These are phyloP conservation scores for Exephanes ischioxanthus DNA, from an alignment of 2,888 invertebrate species.

Conservation along the genomic window DNA sequence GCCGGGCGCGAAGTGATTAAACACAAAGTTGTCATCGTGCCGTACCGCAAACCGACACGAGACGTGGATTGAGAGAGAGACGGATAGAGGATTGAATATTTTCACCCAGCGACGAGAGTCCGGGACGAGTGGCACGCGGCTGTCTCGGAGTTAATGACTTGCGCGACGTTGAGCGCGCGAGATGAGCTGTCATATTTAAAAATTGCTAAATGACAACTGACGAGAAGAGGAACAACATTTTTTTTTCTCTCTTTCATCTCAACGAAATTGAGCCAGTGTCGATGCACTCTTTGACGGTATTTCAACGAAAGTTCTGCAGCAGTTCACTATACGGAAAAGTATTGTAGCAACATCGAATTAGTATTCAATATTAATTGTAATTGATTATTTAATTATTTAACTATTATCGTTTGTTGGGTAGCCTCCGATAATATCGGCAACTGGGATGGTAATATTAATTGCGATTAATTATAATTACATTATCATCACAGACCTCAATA, in stretches of 20 bases:
- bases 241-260: neutral
- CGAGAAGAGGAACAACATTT: slow-evolving; percentile 20
- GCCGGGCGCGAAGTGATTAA: slow-evolving; percentile 81
- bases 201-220: slow-evolving; percentile 50
- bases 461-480: too few species aligned
- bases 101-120: slow-evolving; percentile 55
- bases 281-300: neutral
- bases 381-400: too few species aligned
- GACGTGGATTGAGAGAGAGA: neutral
- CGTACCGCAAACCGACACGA: slow-evolving; percentile 43
- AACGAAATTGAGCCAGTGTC: neutral
- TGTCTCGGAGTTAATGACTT: slow-evolving; percentile 65
- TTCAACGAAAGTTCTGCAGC: neutral
- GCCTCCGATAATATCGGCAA: too few species aligned
- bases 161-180: slow-evolving; percentile 51
- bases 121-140: slow-evolving; percentile 36
- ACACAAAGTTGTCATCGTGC: slow-evolving; percentile 80
- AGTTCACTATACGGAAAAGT: neutral
- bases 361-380: neutral
- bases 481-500: too few species aligned
- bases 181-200: slow-evolving; percentile 56
- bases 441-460: too few species aligned
- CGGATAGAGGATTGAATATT: slow-evolving; percentile 63
- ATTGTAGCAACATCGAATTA: neutral
- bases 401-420: too few species aligned